phyloP scores from a whole-genome alignment of 2,888 invertebrate species.

The Acholoe squamosa region DNA sequence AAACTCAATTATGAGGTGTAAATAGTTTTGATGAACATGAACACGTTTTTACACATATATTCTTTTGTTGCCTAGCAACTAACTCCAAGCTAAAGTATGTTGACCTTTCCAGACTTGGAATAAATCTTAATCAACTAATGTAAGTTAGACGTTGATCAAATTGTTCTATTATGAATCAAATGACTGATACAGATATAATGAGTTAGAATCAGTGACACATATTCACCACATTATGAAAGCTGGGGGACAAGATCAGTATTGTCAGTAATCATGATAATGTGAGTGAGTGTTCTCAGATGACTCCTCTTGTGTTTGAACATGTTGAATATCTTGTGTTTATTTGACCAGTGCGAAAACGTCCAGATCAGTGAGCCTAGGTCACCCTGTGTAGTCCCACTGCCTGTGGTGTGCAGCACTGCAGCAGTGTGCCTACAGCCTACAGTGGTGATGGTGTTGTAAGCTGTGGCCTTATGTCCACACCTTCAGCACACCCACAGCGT shows the following conservation, averaged over 20 bases:
- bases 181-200: background rate
- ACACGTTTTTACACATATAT: background rate
- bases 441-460: background rate
- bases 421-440: background rate
- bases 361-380: background rate
- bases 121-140: constrained; percentile 17
- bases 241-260: background rate
- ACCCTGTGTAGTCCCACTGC: too few species aligned
- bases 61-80: constrained; percentile 25
- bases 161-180: background rate
- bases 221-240: background rate
- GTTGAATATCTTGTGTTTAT: constrained; percentile 12
- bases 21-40: constrained; percentile 23
- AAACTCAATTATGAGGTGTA: background rate
- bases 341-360: constrained; percentile 7
- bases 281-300: constrained; percentile 2
- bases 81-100: constrained; percentile 3
- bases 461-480: background rate
- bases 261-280: background rate
- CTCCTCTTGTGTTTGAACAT: background rate
- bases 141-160: background rate
- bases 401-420: too few species aligned
- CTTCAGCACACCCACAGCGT: too few species aligned
- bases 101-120: constrained; percentile 39
- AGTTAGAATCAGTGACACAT: background rate